Base-by-base conservation (phyloP, 1,140 invertebrate species). In the Brachionus manjavacas region DNA sequence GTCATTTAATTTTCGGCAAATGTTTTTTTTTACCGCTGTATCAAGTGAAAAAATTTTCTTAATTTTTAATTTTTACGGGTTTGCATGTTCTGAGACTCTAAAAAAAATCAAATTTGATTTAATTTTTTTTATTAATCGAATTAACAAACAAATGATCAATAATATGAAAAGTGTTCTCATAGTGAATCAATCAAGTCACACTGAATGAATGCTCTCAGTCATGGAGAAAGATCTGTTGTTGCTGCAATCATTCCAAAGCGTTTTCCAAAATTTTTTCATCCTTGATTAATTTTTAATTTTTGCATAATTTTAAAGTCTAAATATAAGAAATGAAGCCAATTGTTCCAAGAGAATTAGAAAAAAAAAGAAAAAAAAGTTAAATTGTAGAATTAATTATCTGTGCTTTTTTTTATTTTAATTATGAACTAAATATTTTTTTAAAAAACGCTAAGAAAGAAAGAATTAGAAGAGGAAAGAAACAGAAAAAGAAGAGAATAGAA, bases 391-490 rank as follows among this genome's bases (percentile, higher is more conserved):
- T 60, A 60, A 20, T 60, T 20, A 60, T 60, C 8, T 23, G n/a
- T 60, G n/a, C 6, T 9, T 60, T 60, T 60, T 60, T 20, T 25
- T 60, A 23, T 20, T 60, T 60, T 60, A 60, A 20, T 60, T 60
- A 60, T 60, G 52, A 8, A 23, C 16, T 60, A 20, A 60, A 60
- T 20, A 20, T 60, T 60, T 60, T 60, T 60, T 60, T 60, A 60
- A 8, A 60, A 60, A 60, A 60, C 52, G 52, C 52, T 60, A 60
- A 60, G 52, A 52, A 60, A 60, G 52, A 52, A 52, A 52, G 46
- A 60, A 60, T 60, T 60, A 60, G 52, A 60, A 60, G 52, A 60
- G 52, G 52, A 60, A 60, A 60, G 52, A 60, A 60, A 60, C 52
- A 60, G n/a, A 23, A 60, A 60, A 60, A 60, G 52, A 60, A 60